Conservation (phyloP, 2,888 invertebrate genomes). For the Phania funesta region DNA sequence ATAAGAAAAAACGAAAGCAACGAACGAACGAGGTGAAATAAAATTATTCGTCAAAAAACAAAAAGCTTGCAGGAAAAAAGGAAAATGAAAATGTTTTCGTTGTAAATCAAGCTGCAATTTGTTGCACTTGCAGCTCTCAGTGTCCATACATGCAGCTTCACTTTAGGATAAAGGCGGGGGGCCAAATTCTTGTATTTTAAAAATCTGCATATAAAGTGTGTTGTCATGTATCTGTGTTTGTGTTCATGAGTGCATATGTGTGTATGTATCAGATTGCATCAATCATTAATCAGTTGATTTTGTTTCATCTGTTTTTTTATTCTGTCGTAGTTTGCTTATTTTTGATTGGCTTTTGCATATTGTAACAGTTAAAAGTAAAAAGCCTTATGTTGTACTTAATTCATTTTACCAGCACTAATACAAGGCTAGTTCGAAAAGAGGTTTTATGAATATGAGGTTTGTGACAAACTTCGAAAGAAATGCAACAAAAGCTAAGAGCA, state of each 20-base stretch:
- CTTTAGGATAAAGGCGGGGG: too few species aligned
- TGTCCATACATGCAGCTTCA: not conserved
- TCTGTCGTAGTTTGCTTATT: constrained; percentile 22
- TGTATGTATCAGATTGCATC: not conserved
- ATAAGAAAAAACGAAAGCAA: not conserved
- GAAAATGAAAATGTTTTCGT: constrained; percentile 20
- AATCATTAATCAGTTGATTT: constrained; percentile 39
- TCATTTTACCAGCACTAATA: constrained; percentile 23
- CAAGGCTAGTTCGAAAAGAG: not conserved
- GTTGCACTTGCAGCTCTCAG: not conserved
- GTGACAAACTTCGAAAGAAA: too few species aligned
- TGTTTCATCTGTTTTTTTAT: constrained; percentile 12
- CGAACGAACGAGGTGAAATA: not conserved
- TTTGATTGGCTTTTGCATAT: constrained; percentile 65
- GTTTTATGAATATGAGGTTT: not conserved
- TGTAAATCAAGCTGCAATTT: constrained; percentile 38
- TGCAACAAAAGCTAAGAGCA: too few species aligned
- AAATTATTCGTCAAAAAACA: not conserved
- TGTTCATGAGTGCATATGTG: not conserved
- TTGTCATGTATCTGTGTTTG: not conserved
- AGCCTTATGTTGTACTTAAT: constrained; percentile 25
- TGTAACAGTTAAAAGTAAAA: constrained; percentile 51
- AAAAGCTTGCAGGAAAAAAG: not conserved
- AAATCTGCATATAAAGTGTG: not conserved
- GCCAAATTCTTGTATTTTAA: not conserved